Evolutionary conservation across 2,113 vertebrate genomes (phyloP), one percentile per base, ranked within the genome.

Genomic region (Haliaeetus leucogaster): DNA sequence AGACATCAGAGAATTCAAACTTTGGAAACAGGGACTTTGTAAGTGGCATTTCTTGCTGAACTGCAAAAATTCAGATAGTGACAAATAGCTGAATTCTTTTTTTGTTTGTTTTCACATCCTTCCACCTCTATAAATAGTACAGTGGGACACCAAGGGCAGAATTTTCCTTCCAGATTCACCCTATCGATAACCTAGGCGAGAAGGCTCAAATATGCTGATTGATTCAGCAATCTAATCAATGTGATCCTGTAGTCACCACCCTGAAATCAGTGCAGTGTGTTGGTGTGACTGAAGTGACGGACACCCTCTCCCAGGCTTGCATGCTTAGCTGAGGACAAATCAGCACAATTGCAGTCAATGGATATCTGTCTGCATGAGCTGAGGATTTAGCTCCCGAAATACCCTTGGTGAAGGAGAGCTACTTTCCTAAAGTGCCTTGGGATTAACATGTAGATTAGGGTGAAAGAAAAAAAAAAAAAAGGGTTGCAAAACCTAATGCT

Each of bases 211-310:
- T 16, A 16, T 7, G 17, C 19, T 5, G 6, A 19, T 38, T 13
- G 50, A 48, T 91, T 76, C 47, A 62, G 16, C 4, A 8, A 29
- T 25, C 14, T 13, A 18, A n/a, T 25, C 38, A 45, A 22, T 12
- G 16, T 2, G 7, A 50, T 26, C 21, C 13, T 14, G 20, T 7
- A 47, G 20, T 58, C 42, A 45, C 9, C 22, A 7, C 5, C 10
- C n/a, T 10, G 13, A 62, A 78, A 52, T 19, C 55, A 40, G 12
- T 4, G 12, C 22, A 9, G 53, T 0, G 3, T 0, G 2, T 36
- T 82, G 23, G 20, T 50, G 27, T 71, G 42, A 36, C 36, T n/a
- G 58, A 45, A 52, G 13, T 5, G 38, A 29, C 0, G 6, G 50
- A 26, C 19, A 15, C 8, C 11, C 16, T 67, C 32, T 76, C 32